Evolutionary conservation across 2,797 vertebrate genomes (phyloP).

Genomic region (Microhierax caerulescens): DNA sequence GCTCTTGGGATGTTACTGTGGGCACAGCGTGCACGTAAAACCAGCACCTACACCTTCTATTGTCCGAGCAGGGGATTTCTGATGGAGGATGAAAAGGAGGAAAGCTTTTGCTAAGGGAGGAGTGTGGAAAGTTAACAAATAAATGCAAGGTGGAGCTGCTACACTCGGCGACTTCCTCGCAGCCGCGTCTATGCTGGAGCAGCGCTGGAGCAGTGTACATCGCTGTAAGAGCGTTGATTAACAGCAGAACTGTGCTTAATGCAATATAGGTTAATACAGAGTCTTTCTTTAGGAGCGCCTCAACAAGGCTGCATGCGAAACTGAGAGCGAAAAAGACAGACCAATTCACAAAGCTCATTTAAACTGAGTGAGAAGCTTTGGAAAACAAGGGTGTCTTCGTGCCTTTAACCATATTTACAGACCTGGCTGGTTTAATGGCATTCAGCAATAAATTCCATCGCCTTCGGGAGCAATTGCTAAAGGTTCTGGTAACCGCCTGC

Average conservation of each 20-base stretch:
- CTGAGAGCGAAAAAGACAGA: background rate
- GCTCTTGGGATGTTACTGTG: background rate
- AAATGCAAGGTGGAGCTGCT: background rate
- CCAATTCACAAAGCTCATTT: conserved; percentile 47
- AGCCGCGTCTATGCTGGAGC: background rate
- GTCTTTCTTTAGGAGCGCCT: conserved; percentile 21
- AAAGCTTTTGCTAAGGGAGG: background rate
- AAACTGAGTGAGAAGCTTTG: background rate
- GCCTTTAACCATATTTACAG: conserved; percentile 59
- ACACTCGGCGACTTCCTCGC: accelerated
- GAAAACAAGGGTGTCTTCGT: background rate
- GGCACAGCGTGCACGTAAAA: background rate
- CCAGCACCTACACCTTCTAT: background rate
- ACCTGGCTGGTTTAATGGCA: background rate
- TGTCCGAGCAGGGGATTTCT: background rate
- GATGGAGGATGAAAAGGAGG: background rate
- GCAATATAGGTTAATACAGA: conserved; percentile 15
- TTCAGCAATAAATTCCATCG: conserved; percentile 39
- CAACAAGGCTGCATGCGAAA: background rate
- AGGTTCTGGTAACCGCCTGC: conserved; percentile 22
- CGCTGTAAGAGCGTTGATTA: conserved; percentile 14
- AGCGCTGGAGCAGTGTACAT: background rate
- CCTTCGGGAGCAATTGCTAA: conserved; percentile 52
- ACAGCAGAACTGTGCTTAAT: conserved; percentile 54
- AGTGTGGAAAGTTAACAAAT: background rate